These are phyloP conservation scores for Vireo griseus DNA, from an alignment of 2,797 vertebrate species.

Conservation along the genomic window DNA sequence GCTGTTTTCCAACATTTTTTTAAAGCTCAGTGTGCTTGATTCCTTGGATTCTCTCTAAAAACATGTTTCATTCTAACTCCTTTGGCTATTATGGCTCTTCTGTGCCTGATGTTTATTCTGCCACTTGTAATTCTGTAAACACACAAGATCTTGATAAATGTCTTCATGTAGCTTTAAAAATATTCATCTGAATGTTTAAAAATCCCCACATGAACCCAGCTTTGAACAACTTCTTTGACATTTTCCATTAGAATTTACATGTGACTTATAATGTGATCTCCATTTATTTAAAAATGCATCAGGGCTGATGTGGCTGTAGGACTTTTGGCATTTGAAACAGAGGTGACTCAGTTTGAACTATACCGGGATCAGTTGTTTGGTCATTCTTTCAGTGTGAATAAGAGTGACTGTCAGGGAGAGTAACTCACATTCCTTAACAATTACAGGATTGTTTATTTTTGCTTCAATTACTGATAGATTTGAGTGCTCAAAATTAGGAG, in stretches of 20 bases:
- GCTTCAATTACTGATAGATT: neutral
- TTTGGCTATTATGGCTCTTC: neutral
- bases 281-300: neutral
- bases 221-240: neutral
- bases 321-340: neutral
- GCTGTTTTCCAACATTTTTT: neutral
- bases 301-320: neutral
- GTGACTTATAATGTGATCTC: neutral
- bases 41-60: neutral
- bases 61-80: neutral
- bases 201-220: neutral
- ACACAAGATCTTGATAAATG: neutral
- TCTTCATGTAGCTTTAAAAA: neutral
- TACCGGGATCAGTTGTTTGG: neutral
- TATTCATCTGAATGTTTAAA: neutral
- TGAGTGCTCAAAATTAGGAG: neutral
- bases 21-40: neutral
- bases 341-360: neutral
- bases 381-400: neutral
- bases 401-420: neutral
- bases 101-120: neutral
- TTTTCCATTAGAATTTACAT: neutral
- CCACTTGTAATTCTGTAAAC: neutral
- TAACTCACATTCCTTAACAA: fast-evolving
- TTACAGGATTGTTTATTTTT: neutral